Conservation (phyloP, 2,113 vertebrate species). For the Oryzias woworae region DNA sequence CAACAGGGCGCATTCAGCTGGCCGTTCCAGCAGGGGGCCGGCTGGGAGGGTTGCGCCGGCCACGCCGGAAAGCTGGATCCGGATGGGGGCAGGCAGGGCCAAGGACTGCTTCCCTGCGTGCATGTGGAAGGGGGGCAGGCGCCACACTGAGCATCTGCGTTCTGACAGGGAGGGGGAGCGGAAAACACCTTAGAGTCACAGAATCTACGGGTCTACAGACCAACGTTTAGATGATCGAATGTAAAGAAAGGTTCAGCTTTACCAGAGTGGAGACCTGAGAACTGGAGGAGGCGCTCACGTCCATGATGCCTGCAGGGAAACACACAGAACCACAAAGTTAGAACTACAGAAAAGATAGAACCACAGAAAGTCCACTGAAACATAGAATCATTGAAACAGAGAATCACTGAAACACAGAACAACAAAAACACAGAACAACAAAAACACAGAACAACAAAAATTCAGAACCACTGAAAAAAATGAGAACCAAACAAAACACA, state of each 20-base stretch:
- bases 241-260: slow-evolving; percentile 34
- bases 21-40: slow-evolving; percentile 69
- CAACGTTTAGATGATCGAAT: slow-evolving; percentile 26
- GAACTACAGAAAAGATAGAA: no score
- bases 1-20: slow-evolving; percentile 65
- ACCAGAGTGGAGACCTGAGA: slow-evolving; percentile 50
- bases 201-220: slow-evolving; percentile 29
- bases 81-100: slow-evolving; percentile 56
- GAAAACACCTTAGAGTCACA: slow-evolving; percentile 63
- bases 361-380: no score
- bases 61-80: slow-evolving; percentile 48
- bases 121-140: slow-evolving; percentile 69
- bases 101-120: slow-evolving; percentile 65
- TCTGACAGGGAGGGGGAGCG: slow-evolving; percentile 53
- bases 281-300: slow-evolving; percentile 65
- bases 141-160: slow-evolving; percentile 64
- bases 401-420: no score
- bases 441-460: no score
- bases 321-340: background rate
- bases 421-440: no score
- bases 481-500: no score
- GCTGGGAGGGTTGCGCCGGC: slow-evolving; percentile 65
- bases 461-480: no score
- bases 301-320: slow-evolving; percentile 58
- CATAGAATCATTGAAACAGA: no score